Base-by-base conservation (phyloP, 2,888 invertebrate species). In the Gymnoscelis rufifasciata region DNA sequence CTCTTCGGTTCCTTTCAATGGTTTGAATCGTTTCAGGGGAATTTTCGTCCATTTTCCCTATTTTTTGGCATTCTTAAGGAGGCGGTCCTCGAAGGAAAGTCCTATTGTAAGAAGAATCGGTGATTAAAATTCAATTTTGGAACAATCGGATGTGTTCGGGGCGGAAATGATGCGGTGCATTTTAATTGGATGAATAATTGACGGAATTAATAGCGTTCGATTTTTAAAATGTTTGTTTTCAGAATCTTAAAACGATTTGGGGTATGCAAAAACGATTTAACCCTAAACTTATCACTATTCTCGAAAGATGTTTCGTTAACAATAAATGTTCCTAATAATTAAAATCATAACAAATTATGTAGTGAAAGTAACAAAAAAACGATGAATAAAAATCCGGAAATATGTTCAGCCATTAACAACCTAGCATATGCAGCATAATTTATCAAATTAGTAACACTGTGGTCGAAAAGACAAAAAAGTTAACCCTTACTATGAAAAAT, bases 101-200 rank as follows among this genome's bases (percentile, higher is more conserved):
- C n/a, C 83, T 75, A 81, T 88, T 88, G 86, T 87, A 70, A 78
- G 73, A 65, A 78, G 79, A 80, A 79, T 78, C 78, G 86, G 86
- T 84, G 83, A 88, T 88, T 88, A 88, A 87, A 88, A 88, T 87
- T 87, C 87, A 87, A 88, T 88, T 86, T 87, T 75, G 73, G 86
- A 78, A 87, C 87, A 88, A 86, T 88, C 79, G 70, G 73, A 78
- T 82, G 81, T 83, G 80, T 79, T 71, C 64, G 72, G 60, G 68
- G 56, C 73, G 75, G 71, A 68, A 42, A 51, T 52, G 74, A 74
- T 76, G 78, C 74, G 78, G 79, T 84, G 87, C 84, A 84, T 87
- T 83, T 79, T 87, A 87, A 87, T 87, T 86, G 87, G 83, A 74
- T 68, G 74, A 78, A 73, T 74, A 70, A 74, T 74, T 76, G 71